These are phyloP conservation scores for Saimiri boliviensis DNA, from an alignment of 2,113 vertebrate species.

Conservation along the genomic window DNA sequence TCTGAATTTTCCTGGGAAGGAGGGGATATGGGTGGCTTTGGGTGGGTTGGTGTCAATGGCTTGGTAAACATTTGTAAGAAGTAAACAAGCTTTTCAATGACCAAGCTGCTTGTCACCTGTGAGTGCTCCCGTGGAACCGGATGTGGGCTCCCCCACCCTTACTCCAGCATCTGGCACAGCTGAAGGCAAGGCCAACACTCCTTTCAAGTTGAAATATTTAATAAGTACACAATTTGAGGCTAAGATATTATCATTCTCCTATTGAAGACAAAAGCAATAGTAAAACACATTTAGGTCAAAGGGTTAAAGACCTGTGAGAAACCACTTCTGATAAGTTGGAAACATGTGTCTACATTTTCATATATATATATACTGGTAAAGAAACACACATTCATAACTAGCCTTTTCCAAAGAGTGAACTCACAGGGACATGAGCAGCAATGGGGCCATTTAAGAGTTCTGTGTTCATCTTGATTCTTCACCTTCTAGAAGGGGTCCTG, in stretches of 20 bases:
- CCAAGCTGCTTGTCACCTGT: conserved; percentile 41
- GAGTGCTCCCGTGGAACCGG: not conserved
- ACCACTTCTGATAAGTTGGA: conserved; percentile 4
- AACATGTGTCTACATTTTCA: not conserved
- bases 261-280: not conserved
- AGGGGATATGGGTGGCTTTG: not conserved
- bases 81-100: conserved; percentile 33
- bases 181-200: not conserved
- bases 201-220: conserved; percentile 26
- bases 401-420: not conserved
- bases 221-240: conserved; percentile 58
- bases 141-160: conserved; percentile 50
- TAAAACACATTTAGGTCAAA: conserved; percentile 30
- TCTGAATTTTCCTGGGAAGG: not conserved
- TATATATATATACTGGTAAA: conserved; percentile 50
- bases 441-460: conserved; percentile 52
- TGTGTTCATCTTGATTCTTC: conserved; percentile 68
- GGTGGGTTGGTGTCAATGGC: not conserved
- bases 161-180: conserved; percentile 50
- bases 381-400: not conserved
- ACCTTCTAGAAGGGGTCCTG: conserved; percentile 49
- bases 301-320: conserved; percentile 54
- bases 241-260: not conserved
- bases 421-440: not conserved
- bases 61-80: conserved; percentile 64